phyloP scores from a whole-genome alignment of 2,888 invertebrate genomes.

The Neoscelio sp. region DNA sequence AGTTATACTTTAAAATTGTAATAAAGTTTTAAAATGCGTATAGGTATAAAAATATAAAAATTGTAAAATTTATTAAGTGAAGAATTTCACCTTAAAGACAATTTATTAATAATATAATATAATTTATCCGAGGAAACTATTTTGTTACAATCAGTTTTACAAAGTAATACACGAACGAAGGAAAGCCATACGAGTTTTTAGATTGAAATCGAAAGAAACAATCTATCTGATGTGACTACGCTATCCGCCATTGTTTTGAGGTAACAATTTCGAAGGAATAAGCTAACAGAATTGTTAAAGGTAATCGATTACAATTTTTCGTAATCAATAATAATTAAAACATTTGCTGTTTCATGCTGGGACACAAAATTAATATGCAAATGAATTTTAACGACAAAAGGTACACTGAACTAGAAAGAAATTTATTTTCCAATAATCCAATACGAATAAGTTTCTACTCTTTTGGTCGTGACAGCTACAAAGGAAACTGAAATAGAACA shows the following conservation, averaged over 20 bases:
- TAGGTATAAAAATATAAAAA: too few species aligned
- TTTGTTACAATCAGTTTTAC: background rate
- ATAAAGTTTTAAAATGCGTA: too few species aligned
- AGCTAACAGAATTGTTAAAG: background rate
- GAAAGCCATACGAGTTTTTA: background rate
- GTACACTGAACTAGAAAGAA: conserved; percentile 32
- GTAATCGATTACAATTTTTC: too few species aligned
- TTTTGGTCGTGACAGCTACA: conserved; percentile 50
- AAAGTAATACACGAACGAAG: conserved; percentile 1
- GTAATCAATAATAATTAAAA: too few species aligned
- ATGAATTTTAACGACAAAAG: conserved; percentile 25
- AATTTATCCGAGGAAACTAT: background rate
- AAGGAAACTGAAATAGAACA: conserved; percentile 49
- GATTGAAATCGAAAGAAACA: background rate
- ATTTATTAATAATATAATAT: too few species aligned
- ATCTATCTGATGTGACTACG: background rate
- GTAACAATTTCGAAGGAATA: background rate
- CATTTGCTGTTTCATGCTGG: background rate
- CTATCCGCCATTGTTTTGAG: background rate
- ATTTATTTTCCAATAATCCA: conserved; percentile 47
- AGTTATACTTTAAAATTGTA: too few species aligned
- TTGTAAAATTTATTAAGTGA: too few species aligned
- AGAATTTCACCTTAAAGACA: too few species aligned
- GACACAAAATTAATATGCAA: conserved; percentile 29
- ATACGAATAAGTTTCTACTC: conserved; percentile 41